phyloP scores from a whole-genome alignment of 1,140 invertebrate species.

The Lepidurus arcticus region DNA sequence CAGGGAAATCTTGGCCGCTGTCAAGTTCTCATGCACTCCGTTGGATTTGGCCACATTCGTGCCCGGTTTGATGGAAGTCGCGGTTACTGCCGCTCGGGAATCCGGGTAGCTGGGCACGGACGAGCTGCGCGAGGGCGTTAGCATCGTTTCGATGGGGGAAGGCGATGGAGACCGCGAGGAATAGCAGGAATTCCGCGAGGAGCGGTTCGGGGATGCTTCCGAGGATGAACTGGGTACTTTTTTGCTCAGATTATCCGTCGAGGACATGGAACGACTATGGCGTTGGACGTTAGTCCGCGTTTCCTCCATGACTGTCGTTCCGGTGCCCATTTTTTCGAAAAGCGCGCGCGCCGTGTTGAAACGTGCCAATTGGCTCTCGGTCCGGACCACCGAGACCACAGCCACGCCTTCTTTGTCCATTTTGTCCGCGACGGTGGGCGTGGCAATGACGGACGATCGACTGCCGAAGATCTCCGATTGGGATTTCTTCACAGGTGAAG shows the following conservation, averaged over 20 bases:
- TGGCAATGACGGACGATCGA: slow-evolving; percentile 30
- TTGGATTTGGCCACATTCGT: background rate
- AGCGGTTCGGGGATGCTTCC: background rate
- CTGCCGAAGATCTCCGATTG: slow-evolving; percentile 37
- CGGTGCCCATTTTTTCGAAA: slow-evolving; percentile 83
- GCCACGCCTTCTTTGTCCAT: slow-evolving; percentile 31
- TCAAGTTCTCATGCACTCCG: background rate
- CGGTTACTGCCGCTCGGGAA: background rate
- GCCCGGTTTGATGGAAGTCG: background rate
- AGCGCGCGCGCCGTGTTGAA: slow-evolving; percentile 88
- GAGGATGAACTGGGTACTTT: background rate
- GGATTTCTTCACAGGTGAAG: slow-evolving; percentile 41
- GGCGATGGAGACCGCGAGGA: slow-evolving; percentile 32
- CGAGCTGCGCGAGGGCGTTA: slow-evolving; percentile 22
- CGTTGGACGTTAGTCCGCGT: background rate
- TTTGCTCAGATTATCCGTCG: slow-evolving; percentile 12
- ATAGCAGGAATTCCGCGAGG: slow-evolving; percentile 24
- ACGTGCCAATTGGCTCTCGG: slow-evolving; percentile 78
- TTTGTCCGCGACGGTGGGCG: slow-evolving; percentile 29
- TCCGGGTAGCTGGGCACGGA: background rate
- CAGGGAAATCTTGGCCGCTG: background rate
- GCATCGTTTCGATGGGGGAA: background rate
- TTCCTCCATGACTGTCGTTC: slow-evolving; percentile 45
- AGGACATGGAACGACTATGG: slow-evolving; percentile 16
- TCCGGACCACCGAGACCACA: slow-evolving; percentile 66